Percentiles rank a stretch among this genome's conserved stretches.
These are phyloP conservation scores for Aphelenchoides fujianensis DNA, from an alignment of 1,140 invertebrate genomes.

Conservation along the genomic window DNA sequence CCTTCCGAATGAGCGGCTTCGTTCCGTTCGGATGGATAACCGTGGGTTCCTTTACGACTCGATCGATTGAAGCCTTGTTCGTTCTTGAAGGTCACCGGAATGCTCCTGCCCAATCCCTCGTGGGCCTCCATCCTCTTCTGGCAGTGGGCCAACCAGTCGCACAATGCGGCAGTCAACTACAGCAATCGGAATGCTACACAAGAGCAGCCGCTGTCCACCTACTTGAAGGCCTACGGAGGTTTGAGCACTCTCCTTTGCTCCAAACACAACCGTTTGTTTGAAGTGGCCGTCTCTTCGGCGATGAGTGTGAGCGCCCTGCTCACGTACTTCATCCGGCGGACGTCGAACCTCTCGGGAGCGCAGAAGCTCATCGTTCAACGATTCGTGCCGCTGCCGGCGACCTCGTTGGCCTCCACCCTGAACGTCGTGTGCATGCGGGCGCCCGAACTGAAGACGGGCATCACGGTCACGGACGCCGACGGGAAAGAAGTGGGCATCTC, in stretches of 20 bases:
- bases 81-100: constrained; percentile 63
- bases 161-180: constrained; percentile 67
- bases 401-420: constrained; percentile 64
- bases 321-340: constrained; percentile 63
- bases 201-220: constrained; percentile 64
- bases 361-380: constrained; percentile 64
- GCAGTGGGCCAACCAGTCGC: constrained; percentile 67
- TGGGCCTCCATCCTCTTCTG: constrained; percentile 64
- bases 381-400: constrained; percentile 67
- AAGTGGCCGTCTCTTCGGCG: constrained; percentile 53
- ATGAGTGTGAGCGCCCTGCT: constrained; percentile 57
- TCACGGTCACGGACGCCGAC: constrained; percentile 64
- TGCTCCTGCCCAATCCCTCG: constrained; percentile 66
- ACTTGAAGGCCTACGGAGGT: constrained; percentile 64
- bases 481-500: constrained; percentile 65
- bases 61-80: not conserved
- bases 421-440: constrained; percentile 67
- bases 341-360: constrained; percentile 62
- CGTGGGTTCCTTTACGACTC: constrained; percentile 53
- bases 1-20: constrained; percentile 67
- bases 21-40: constrained; percentile 67
- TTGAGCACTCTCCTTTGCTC: not conserved
- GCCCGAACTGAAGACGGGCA: constrained; percentile 65
- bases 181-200: constrained; percentile 67
- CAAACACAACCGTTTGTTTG: constrained; percentile 16